Percentiles rank a stretch among this genome's conserved stretches.
phyloP scores from a whole-genome alignment of 1,140 invertebrate species.

The Acromyrmex charruanus region DNA sequence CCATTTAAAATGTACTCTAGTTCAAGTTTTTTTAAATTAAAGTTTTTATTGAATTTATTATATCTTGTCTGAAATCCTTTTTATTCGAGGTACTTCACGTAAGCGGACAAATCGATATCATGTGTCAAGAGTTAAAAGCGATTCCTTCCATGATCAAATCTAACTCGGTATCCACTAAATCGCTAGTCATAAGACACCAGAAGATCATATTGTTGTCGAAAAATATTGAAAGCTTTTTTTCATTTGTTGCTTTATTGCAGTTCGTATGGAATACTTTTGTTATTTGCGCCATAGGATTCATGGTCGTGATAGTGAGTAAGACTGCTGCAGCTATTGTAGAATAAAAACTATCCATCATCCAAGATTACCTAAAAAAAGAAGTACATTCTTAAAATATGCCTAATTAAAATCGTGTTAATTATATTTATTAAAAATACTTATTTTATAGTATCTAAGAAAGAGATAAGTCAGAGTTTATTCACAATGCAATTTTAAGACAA shows the following conservation, averaged over 20 bases:
- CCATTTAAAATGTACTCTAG: neutral
- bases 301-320: slow-evolving; percentile 62
- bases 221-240: slow-evolving; percentile 46
- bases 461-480: neutral
- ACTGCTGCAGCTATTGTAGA: neutral
- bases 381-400: neutral
- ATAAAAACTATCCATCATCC: neutral
- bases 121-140: slow-evolving; percentile 43
- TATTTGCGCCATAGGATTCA: slow-evolving; percentile 53
- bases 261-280: slow-evolving; percentile 61
- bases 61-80: neutral
- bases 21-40: neutral
- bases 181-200: slow-evolving; percentile 36
- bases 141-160: neutral
- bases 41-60: neutral
- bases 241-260: slow-evolving; percentile 49
- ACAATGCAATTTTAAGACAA: neutral
- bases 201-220: slow-evolving; percentile 58
- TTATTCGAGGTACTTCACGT: slow-evolving; percentile 54
- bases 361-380: neutral
- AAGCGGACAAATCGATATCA: slow-evolving; percentile 62
- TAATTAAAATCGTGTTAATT: neutral
- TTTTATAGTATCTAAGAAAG: neutral
- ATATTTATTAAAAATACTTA: neutral
- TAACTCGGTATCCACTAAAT: neutral